Evolutionary conservation across 2,888 invertebrate species (phyloP), one percentile per base, ranked within the genome.

Genomic region (Cryptocheilus praepositus): DNA sequence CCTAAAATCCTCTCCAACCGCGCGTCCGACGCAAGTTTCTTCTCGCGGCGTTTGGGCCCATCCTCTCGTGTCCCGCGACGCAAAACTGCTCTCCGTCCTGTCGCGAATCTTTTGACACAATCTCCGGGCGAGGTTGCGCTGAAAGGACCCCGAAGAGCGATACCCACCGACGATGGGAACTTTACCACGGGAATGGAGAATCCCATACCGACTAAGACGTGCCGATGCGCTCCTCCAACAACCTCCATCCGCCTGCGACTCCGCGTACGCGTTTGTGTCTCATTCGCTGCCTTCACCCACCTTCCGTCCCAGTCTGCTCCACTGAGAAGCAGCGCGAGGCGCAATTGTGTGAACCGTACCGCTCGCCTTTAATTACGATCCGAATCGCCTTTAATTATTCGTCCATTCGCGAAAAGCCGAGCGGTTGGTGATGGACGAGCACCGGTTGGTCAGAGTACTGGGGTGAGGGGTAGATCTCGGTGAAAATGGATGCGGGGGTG

Each of bases 121-220:
- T 82, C 83, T 82, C 76, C 54, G 56, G 59, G 61, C 18, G 67
- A 65, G 46, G 71, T 82, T 76, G 81, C 74, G 70, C 72, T 46
- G 78, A 77, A 79, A 73, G 68, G 72, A 76, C 71, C 44, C 57
- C 73, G 69, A 80, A 68, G 71, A 77, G 74, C 72, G 76, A 80
- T 82, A 76, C 63, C 64, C 36, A 11, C 7, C 54, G 70, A 64
- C 73, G 77, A 83, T 86, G 86, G 79, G 86, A 86, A 86, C 85
- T 86, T 86, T 86, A 85, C 86, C 86, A 86, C 84, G 86, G 82
- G 81, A 83, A 81, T 83, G 74, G 71, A 81, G 79, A 79, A 80
- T 81, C 81, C 75, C 73, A 81, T 82, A 76, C 71, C 64, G 74
- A 71, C 76, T 71, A 76, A 67, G 71, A 79, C 68, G 77, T 70